These are phyloP conservation scores for Eupithecia vulgata DNA, from an alignment of 2,888 invertebrate genomes.

Conservation along the genomic window DNA sequence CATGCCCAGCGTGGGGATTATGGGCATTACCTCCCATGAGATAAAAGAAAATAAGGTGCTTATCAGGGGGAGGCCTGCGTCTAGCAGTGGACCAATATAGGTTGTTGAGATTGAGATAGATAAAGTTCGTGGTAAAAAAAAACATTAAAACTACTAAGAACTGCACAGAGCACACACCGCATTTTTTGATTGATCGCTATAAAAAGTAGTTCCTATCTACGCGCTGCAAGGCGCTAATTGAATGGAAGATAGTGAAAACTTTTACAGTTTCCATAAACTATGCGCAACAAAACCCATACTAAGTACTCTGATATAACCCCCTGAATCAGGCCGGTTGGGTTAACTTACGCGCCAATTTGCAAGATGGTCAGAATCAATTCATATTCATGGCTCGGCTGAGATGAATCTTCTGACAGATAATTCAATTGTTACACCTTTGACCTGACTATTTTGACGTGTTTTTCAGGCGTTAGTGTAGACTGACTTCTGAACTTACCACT, in stretches of 20 bases:
- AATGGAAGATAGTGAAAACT: neutral
- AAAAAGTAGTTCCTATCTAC: neutral
- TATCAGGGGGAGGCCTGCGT: too few relatives aligned
- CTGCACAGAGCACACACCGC: neutral
- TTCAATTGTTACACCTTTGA: conserved; percentile 44
- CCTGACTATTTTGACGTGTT: conserved; percentile 11
- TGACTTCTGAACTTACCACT: too few relatives aligned
- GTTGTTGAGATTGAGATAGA: too few relatives aligned
- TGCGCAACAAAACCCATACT: neutral
- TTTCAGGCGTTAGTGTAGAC: neutral
- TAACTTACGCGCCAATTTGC: conserved; percentile 22
- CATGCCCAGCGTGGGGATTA: too few relatives aligned
- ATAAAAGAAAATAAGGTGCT: too few relatives aligned
- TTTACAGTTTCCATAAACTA: neutral
- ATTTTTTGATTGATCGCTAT: neutral
- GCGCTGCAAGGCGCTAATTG: neutral
- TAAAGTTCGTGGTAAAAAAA: too few relatives aligned
- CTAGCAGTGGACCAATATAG: too few relatives aligned
- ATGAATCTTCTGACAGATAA: conserved; percentile 45
- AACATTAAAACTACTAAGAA: neutral
- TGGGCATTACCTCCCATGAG: too few relatives aligned
- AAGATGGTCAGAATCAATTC: conserved; percentile 39
- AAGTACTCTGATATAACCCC: neutral
- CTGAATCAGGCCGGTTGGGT: neutral
- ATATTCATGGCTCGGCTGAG: conserved; percentile 51